Conservation (phyloP, 1,140 invertebrate genomes). For the Drosophila kohkoa region DNA sequence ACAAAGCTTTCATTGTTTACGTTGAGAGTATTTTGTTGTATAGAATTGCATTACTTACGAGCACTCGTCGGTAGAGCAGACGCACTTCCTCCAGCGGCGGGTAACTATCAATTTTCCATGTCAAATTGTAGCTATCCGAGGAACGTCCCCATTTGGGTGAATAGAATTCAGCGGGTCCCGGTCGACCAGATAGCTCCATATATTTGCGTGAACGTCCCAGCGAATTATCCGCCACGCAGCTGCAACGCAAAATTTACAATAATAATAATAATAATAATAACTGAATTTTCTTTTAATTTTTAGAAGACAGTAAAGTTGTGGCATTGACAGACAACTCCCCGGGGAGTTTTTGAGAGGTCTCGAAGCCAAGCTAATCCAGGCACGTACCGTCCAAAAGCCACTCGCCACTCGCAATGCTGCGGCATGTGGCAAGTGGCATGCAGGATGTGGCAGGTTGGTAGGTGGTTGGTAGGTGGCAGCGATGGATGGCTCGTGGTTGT, state of each 20-base stretch:
- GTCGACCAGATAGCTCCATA: slow-evolving; percentile 88
- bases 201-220: slow-evolving; percentile 89
- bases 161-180: slow-evolving; percentile 88
- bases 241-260: slow-evolving; percentile 62
- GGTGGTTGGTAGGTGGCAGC: slow-evolving; percentile 10
- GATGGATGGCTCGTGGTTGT: slow-evolving; percentile 28
- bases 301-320: slow-evolving; percentile 14
- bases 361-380: slow-evolving; percentile 67
- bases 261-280: background rate
- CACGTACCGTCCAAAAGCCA: slow-evolving; percentile 75
- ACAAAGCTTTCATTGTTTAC: background rate
- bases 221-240: slow-evolving; percentile 90
- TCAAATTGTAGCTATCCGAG: slow-evolving; percentile 87
- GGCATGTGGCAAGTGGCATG: slow-evolving; percentile 33
- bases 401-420: slow-evolving; percentile 46
- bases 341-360: slow-evolving; percentile 31
- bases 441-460: slow-evolving; percentile 6
- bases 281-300: slow-evolving; percentile 6
- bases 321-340: slow-evolving; percentile 32
- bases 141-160: slow-evolving; percentile 87
- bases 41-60: slow-evolving; percentile 85
- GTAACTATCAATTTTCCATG: slow-evolving; percentile 88
- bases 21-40: too few species aligned
- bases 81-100: slow-evolving; percentile 88
- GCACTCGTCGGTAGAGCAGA: slow-evolving; percentile 87